Base-by-base conservation (phyloP, 2,888 invertebrate genomes). In the Tipula unca region DNA sequence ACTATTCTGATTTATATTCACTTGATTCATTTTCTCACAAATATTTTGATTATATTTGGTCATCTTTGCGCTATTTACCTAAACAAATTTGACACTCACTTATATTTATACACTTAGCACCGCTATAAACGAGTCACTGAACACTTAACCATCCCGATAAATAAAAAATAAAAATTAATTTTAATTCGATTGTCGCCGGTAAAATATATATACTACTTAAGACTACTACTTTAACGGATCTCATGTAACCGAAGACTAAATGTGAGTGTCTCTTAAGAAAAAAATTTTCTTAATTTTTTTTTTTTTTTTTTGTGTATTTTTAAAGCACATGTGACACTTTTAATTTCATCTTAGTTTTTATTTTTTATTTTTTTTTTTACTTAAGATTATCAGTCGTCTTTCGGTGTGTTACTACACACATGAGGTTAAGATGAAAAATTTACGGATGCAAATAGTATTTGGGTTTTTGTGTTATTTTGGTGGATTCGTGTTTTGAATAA, bases 291-390 rank as follows among this genome's bases (percentile, higher is more conserved):
- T 83, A 84, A 84, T 36, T 84, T 84, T 84, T 84, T 35, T 32
- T 84, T 32, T 32, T 84, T 32, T 29, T 36, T 84, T 36, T 84
- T 36, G 39, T 8, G 8, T 84, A 36, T 32, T 84, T 36, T 84
- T 84, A 36, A 84, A 84, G 84, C 84, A 84, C 84, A 84, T 84
- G 84, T 84, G 84, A 84, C 84, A 84, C 84, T 84, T 84, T 84
- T 32, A 83, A 83, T 83, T 83, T 83, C 29, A 32, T 83, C 35
- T 83, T 83, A 32, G 35, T 83, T 32, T 35, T 48, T n/a, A n/a
- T 48, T 48, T 48, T 48, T 48, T 42, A n/a, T 42, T 48, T 48
- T 39, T 48, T 48, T 48, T 48, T 69, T 25, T 25, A 69, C 69
- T 25, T 69, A 25, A 69, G 69, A 69, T 69, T 69, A 69, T 69